Evolutionary conservation across 2,797 vertebrate species (phyloP).

Genomic region (Leuciscus waleckii): DNA sequence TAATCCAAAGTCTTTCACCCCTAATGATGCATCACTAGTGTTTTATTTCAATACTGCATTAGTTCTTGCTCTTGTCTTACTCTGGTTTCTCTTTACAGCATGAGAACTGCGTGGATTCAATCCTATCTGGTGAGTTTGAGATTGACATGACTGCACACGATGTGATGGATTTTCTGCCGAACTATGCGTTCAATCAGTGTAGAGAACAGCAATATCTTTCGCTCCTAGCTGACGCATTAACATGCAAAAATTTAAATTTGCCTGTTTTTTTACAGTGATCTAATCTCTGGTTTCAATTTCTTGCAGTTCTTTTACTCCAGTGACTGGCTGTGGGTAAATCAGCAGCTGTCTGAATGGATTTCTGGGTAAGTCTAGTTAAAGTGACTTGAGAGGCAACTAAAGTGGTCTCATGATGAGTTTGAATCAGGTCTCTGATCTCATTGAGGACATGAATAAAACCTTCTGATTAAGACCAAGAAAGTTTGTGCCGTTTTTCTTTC

Average conservation of each 20-base stretch:
- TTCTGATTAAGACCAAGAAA: slow-evolving; percentile 70
- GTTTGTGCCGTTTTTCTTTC: accelerated
- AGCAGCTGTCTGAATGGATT: background rate
- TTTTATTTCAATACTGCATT: background rate
- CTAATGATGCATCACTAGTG: slow-evolving; percentile 69
- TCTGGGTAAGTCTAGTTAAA: background rate
- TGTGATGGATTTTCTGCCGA: slow-evolving; percentile 61
- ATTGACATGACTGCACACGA: background rate
- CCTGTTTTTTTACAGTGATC: accelerated
- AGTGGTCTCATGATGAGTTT: slow-evolving; percentile 72
- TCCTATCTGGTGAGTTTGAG: background rate
- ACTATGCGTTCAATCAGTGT: too few relatives aligned
- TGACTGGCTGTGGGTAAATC: background rate
- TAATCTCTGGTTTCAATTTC: background rate
- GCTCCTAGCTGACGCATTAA: slow-evolving; percentile 75
- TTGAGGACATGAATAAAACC: slow-evolving; percentile 72
- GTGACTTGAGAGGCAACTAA: too few relatives aligned
- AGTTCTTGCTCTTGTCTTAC: background rate
- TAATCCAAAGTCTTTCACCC: slow-evolving; percentile 75
- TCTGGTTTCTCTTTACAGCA: background rate
- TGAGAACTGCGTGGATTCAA: background rate
- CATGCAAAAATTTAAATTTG: background rate
- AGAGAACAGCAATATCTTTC: slow-evolving; percentile 70
- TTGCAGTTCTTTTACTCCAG: background rate
- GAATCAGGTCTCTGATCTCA: slow-evolving; percentile 84